Evolutionary conservation across 2,797 vertebrate genomes (phyloP), one percentile per base, ranked within the genome.

Genomic region (Numenius phaeopus): DNA sequence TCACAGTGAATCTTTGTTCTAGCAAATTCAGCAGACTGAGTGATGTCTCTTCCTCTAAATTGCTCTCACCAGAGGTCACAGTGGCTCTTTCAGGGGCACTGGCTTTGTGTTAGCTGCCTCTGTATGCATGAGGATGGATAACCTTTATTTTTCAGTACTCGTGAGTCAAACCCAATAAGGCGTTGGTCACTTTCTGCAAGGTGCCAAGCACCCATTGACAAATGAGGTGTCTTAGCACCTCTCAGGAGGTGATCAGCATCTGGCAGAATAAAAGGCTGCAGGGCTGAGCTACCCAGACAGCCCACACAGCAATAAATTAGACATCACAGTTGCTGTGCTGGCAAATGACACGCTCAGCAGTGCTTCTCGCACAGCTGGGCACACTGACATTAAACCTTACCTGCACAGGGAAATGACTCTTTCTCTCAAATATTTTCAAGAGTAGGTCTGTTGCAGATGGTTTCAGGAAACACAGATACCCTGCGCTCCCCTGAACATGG

Each of bases 191-290:
- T 83, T 89, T 80, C 82, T 77, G 37, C 71, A 82, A 29, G 47
- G 73, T 2, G 3, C 19, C 42, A 42, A 78, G 72, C 79, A 71
- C 5, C 1, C 52, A 50, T 11, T 96, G 90, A 89, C 78, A 82
- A 93, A 92, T 67, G 70, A 90, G 47, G 61, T 50, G 42, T 77
- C 64, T 83, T 52, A 87, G 83, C 57, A 78, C 27, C 76, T 92
- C 82, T 75, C 67, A 55, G 70, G 90, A 84, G 67, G 78, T 50
- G 83, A 92, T 70, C 90, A 83, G 93, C 92, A 83, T 84, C 90
- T 85, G 92, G 67, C 71, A 90, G 87, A 90, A 89, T 49, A 85
- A 94, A 93, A 84, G 40, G 73, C 83, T 89, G 78, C 2, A 3
- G 50, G 81, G 66, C 44, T 80, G 67, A 94, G 59, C 81, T 90